Evolutionary conservation across 2,888 invertebrate genomes (phyloP), one percentile per base, ranked within the genome.

Genomic region (Philereme transversata): DNA sequence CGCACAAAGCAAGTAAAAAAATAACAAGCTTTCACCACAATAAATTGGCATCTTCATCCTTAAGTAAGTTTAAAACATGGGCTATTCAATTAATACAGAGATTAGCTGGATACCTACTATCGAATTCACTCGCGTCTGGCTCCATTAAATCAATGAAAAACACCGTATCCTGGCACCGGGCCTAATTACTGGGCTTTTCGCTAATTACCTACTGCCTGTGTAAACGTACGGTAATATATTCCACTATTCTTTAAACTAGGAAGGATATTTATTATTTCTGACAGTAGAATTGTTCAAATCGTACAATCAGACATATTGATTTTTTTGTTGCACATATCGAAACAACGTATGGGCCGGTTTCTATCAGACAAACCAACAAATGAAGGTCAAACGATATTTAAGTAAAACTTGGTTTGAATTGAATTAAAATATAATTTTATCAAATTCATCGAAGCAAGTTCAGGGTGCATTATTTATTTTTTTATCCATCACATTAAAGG

Each of bases 111-210:
- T 22, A 22, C 22, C 22, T 67, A 62, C 59, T 68, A 64, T 58
- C 40, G 58, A 57, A 69, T 72, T 75, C 70, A 77, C 73, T 53
- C 52, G 57, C 59, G 56, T 60, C 51, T 55, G 55, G 60, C 5
- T 5, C 36, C 64, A 63, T 64, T 67, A 63, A 67, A 67, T 71
- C 67, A 69, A 64, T 68, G 68, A 71, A 68, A 71, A 71, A 68
- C 65, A 64, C 67, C 61, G 59, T 56, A 51, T 49, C 40, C 64
- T 71, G 71, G 69, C 69, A 63, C 5, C 10, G 59, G 4, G 73
- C 78, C 78, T 75, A 78, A 78, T 76, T 76, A 72, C 69, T 59
- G 11, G 57, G 67, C 69, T 73, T 70, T 73, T 74, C 59, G 65
- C 57, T 74, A 74, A 74, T 74, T 72, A 73, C 68, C 54, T 48